These are phyloP conservation scores for Protaetia brevitarsis DNA, from an alignment of 1,140 invertebrate species.

Conservation along the genomic window DNA sequence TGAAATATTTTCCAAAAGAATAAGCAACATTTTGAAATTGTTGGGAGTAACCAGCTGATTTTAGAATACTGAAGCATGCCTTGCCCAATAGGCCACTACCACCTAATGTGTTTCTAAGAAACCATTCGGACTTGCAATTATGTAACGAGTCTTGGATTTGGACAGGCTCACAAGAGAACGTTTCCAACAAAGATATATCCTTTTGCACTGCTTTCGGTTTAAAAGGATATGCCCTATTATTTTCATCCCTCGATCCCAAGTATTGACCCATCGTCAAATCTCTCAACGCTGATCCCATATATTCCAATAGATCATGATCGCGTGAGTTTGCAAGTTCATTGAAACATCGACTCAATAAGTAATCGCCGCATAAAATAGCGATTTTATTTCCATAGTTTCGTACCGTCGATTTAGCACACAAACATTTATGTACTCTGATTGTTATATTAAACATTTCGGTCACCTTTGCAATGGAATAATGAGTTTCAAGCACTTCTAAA, in stretches of 20 bases:
- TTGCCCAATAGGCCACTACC: neutral
- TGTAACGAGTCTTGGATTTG: neutral
- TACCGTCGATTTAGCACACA: neutral
- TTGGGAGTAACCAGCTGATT: neutral
- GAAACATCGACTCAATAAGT: neutral
- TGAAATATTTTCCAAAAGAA: slow-evolving; percentile 2
- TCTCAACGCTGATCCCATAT: slow-evolving; percentile 3
- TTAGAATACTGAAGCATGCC: neutral
- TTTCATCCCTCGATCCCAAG: slow-evolving; percentile 1
- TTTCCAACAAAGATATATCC: neutral
- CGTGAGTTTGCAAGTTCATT: neutral
- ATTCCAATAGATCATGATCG: neutral
- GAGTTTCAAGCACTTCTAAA: neutral
- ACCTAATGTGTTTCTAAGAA: slow-evolving; percentile 4
- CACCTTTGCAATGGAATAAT: slow-evolving; percentile 6
- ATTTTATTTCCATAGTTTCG: neutral
- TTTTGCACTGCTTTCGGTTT: neutral
- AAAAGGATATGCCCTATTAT: neutral
- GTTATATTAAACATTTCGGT: neutral
- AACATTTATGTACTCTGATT: neutral
- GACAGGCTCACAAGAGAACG: slow-evolving; percentile 9
- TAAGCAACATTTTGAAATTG: neutral
- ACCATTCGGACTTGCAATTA: neutral
- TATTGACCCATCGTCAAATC: neutral
- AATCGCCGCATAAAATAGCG: neutral